Evolutionary conservation across 1,140 invertebrate genomes (phyloP).

Genomic region (Aphelenchoides fujianensis): DNA sequence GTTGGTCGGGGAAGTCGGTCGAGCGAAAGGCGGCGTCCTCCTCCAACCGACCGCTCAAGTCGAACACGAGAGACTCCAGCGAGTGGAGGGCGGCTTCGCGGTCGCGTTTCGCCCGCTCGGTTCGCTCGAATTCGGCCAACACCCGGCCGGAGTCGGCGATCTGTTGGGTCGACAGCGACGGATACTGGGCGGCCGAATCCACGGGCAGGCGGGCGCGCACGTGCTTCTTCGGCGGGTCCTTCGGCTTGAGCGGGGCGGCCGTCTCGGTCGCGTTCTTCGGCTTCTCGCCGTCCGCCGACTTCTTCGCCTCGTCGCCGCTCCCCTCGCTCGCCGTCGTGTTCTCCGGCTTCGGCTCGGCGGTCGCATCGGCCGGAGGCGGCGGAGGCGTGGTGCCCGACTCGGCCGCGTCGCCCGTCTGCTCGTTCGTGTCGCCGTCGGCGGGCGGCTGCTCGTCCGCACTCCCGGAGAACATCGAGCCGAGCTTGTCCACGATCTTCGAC

Average conservation of each 20-base stretch:
- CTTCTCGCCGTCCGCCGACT: slow-evolving; percentile 12
- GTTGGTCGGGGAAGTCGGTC: slow-evolving; percentile 75
- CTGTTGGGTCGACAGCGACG: slow-evolving; percentile 31
- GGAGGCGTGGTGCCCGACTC: slow-evolving; percentile 13
- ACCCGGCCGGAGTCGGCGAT: slow-evolving; percentile 20
- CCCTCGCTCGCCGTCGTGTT: slow-evolving; percentile 46
- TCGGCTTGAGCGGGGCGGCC: slow-evolving; percentile 23
- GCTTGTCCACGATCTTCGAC: slow-evolving; percentile 78
- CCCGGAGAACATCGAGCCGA: slow-evolving; percentile 79
- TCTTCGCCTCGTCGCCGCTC: slow-evolving; percentile 24
- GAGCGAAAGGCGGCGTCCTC: slow-evolving; percentile 70
- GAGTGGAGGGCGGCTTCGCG: slow-evolving; percentile 82
- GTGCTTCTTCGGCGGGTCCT: slow-evolving; percentile 17
- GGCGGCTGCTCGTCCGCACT: neutral
- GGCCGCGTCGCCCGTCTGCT: neutral
- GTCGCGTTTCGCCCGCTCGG: slow-evolving; percentile 73
- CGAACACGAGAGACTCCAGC: slow-evolving; percentile 85
- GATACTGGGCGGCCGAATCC: slow-evolving; percentile 23
- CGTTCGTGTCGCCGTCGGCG: slow-evolving; percentile 18
- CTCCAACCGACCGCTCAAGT: slow-evolving; percentile 78
- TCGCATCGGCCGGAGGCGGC: neutral
- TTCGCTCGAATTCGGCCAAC: slow-evolving; percentile 66
- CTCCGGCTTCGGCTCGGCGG: slow-evolving; percentile 38
- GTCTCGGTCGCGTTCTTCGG: slow-evolving; percentile 47
- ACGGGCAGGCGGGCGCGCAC: slow-evolving; percentile 29